phyloP scores from a whole-genome alignment of 2,888 invertebrate species.

The Clostera curtula region DNA sequence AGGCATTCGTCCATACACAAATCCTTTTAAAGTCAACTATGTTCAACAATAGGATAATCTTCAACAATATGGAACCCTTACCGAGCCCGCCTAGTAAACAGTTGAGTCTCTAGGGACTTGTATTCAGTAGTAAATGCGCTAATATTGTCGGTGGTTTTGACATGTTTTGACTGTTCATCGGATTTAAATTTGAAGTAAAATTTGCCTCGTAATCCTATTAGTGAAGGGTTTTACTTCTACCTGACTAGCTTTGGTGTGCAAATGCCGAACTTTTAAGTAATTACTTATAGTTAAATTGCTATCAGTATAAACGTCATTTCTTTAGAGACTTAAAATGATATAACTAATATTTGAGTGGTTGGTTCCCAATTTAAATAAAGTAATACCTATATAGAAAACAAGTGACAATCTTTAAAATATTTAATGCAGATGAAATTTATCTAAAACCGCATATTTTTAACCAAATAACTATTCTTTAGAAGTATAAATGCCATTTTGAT shows the following conservation, averaged over 20 bases:
- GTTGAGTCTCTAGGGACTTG: constrained; percentile 43
- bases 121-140: constrained; percentile 34
- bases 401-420: too few species aligned
- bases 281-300: too few species aligned
- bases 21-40: constrained; percentile 25
- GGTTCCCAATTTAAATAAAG: too few species aligned
- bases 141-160: constrained; percentile 54
- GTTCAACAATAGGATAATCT: constrained; percentile 24
- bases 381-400: too few species aligned
- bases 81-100: constrained; percentile 36
- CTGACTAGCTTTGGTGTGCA: constrained; percentile 31
- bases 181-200: constrained; percentile 37
- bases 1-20: constrained; percentile 6
- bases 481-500: too few species aligned
- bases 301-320: too few species aligned
- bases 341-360: too few species aligned
- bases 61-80: constrained; percentile 47
- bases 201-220: constrained; percentile 51
- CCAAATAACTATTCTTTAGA: too few species aligned
- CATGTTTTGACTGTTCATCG: constrained; percentile 60
- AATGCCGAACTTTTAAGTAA: too few species aligned
- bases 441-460: too few species aligned
- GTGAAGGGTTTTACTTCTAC: constrained; percentile 42
- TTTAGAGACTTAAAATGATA: too few species aligned
- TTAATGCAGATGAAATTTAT: too few species aligned